A percentile compares a stretch with the other conserved stretches of the same genome.
Conservation (phyloP, 2,113 vertebrate genomes). For the Ammodytes dubius region DNA sequence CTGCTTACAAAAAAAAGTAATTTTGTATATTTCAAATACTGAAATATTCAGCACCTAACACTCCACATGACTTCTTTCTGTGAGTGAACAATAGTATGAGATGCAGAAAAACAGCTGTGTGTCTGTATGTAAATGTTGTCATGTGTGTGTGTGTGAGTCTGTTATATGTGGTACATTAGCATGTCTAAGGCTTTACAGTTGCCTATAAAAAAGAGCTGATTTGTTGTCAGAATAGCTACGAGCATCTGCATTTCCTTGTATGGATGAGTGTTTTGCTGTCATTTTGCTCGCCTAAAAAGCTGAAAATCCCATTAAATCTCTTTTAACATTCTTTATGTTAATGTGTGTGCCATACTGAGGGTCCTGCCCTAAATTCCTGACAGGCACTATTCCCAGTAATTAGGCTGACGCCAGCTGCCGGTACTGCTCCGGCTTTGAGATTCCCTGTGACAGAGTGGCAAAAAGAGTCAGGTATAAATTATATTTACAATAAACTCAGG, state of each 20-base stretch:
- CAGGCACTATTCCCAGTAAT: slow-evolving; percentile 86
- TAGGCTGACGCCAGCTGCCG: slow-evolving; percentile 83
- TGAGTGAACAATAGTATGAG: neutral
- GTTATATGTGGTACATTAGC: slow-evolving; percentile 46
- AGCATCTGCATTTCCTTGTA: slow-evolving; percentile 56
- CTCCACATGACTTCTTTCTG: neutral
- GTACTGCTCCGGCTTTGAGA: slow-evolving; percentile 81
- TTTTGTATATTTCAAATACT: neutral
- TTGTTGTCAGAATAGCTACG: slow-evolving; percentile 37
- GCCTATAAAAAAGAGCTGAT: slow-evolving; percentile 43
- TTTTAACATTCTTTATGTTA: slow-evolving; percentile 58
- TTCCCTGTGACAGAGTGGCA: slow-evolving; percentile 55
- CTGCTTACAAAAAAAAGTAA: neutral
- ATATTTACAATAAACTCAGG: slow-evolving; percentile 61
- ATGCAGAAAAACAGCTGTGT: slow-evolving; percentile 13
- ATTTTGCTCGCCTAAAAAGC: slow-evolving; percentile 43
- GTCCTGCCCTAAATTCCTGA: slow-evolving; percentile 81
- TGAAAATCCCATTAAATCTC: slow-evolving; percentile 57
- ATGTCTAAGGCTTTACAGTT: slow-evolving; percentile 46
- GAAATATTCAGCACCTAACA: slow-evolving; percentile 15
- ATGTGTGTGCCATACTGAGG: slow-evolving; percentile 54
- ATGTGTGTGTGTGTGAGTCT: slow-evolving; percentile 36
- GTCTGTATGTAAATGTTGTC: slow-evolving; percentile 10
- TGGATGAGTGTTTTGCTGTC: slow-evolving; percentile 15
- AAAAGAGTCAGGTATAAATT: slow-evolving; percentile 59